phyloP scores from a whole-genome alignment of 2,888 invertebrate genomes.

The Spisula solida region DNA sequence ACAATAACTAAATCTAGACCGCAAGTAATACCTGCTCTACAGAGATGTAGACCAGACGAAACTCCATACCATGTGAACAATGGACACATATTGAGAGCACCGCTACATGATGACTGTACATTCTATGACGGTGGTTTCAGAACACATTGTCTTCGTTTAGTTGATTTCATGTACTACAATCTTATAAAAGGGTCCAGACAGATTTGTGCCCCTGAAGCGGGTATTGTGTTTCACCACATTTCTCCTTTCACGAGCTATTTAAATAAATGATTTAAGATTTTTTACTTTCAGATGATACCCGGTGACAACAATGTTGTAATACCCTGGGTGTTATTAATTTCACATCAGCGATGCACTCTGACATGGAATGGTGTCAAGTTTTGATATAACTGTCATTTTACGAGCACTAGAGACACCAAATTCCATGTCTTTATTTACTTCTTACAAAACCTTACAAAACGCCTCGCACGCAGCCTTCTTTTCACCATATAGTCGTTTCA shows the following conservation, averaged over 20 bases:
- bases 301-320: constrained; percentile 23
- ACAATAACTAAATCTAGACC: no score
- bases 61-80: neutral
- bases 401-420: constrained; percentile 25
- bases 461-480: constrained; percentile 44
- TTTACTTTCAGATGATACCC: neutral
- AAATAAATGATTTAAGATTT: constrained; percentile 20
- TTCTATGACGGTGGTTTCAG: neutral
- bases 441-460: neutral
- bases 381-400: constrained; percentile 53
- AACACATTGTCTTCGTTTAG: constrained; percentile 8
- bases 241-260: constrained; percentile 10
- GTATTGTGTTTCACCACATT: neutral
- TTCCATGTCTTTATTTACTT: constrained; percentile 39
- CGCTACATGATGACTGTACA: neutral
- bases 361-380: constrained; percentile 45
- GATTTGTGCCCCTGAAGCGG: neutral
- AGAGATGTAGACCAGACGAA: neutral
- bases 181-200: neutral
- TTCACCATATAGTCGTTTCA: constrained; percentile 44
- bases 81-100: neutral
- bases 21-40: no score
- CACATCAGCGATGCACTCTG: constrained; percentile 45
- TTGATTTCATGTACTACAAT: neutral
- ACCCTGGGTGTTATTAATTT: constrained; percentile 45